A percentile compares a stretch with the other conserved stretches of the same genome.
Conservation (phyloP, 2,888 invertebrate species). For the Pinctada fucata region DNA sequence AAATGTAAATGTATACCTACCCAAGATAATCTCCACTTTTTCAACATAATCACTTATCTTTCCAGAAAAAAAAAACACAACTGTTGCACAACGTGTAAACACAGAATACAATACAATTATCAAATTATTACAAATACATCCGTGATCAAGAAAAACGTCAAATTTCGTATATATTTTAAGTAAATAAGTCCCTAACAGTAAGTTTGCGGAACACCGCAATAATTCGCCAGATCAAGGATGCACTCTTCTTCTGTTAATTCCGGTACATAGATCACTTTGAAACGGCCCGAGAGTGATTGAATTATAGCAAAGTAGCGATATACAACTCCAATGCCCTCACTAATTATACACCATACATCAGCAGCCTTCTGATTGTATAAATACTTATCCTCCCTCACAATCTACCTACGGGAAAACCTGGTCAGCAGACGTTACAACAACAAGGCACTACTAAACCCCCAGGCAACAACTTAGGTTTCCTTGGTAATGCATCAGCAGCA, state of each 20-base stretch:
- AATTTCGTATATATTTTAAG: too few species aligned
- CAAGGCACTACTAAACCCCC: neutral
- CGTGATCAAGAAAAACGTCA: too few species aligned
- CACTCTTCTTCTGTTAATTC: too few species aligned
- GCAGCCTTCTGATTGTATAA: neutral
- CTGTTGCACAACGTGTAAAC: neutral
- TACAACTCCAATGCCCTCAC: neutral
- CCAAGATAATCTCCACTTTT: conserved; percentile 44
- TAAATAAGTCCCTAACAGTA: too few species aligned
- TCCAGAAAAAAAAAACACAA: neutral
- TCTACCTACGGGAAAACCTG: neutral
- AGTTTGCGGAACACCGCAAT: too few species aligned
- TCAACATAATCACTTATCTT: conserved; percentile 27
- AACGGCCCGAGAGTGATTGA: neutral
- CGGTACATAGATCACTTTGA: too few species aligned
- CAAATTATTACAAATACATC: too few species aligned
- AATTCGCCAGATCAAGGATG: too few species aligned
- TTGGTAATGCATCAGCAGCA: neutral
- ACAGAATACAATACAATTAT: too few species aligned
- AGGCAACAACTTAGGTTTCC: neutral
- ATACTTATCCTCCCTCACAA: neutral
- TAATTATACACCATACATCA: neutral
- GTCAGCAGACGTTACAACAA: neutral
- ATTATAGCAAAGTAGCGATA: neutral
- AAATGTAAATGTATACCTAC: conserved; percentile 21